Evolutionary conservation across 2,888 invertebrate genomes (phyloP), one percentile per base, ranked within the genome.

Genomic region (Siphonodentalium dalli): DNA sequence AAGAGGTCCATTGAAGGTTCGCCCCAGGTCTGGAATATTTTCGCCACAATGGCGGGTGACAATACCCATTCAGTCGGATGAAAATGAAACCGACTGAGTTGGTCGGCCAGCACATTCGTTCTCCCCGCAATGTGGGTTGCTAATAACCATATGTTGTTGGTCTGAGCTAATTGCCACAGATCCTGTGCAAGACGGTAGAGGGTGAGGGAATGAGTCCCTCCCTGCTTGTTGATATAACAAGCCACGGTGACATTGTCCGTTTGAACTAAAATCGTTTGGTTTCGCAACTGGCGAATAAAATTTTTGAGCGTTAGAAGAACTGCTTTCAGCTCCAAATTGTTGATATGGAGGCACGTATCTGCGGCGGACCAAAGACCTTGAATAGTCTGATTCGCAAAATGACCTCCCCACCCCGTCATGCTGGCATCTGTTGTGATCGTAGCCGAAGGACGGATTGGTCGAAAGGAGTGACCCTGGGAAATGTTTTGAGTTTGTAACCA

Each of bases 311-410:
- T 41, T 13, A 39, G 28, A 33, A 41, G 29, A 3, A 63, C 60
- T 40, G 60, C 58, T 37, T 54, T 54, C 60, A 61, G 41, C 28
- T 58, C 63, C 31, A 58, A 42, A 40, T 28, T 53, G 34, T 61
- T 63, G 31, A 63, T 63, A 33, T 55, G 58, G 3, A n/a, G 11
- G 20, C 37, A 45, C 26, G 31, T 47, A 24, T 49, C 21, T 8
- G 2, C 21, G 6, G 7, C n/a, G 26, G 44, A 34, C 56, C 60
- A 56, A 20, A 11, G 11, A 11, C 55, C 56, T 26, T 60, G 53
- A 23, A 48, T 38, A 8, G 49, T 44, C 23, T 41, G 49, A 31
- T 49, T n/a, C 21, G 37, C 20, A n/a, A 63, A 34, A 31, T 44
- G 49, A 15, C 47, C 63, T n/a, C 58, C 54, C 41, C 27, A 60